Evolutionary conservation across 2,888 invertebrate genomes (phyloP).

Genomic region (Yponomeuta malinellus): DNA sequence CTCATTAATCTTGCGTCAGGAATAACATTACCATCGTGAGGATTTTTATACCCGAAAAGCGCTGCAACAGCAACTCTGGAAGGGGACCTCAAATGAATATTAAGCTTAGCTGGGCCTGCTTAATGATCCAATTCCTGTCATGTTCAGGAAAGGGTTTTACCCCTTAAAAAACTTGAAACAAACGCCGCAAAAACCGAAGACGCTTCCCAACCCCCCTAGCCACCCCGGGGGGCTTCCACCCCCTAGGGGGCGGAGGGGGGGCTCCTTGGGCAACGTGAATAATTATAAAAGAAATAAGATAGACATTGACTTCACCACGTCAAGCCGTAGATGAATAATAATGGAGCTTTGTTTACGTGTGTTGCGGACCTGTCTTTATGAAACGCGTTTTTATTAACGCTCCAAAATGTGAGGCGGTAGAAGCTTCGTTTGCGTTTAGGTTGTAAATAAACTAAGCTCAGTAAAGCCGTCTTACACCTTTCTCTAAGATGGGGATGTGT

Average conservation of each 20-base stretch:
- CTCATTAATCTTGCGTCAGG: background rate
- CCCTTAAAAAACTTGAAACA: conserved; percentile 76
- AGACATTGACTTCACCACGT: conserved; percentile 72
- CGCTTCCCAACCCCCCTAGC: conserved; percentile 49
- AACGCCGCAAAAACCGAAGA: conserved; percentile 76
- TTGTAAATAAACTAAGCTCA: too few relatives aligned
- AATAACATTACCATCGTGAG: background rate
- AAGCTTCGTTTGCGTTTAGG: background rate
- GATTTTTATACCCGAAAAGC: conserved; percentile 3
- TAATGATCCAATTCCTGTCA: conserved; percentile 77
- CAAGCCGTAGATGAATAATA: conserved; percentile 71
- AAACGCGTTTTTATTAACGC: conserved; percentile 29
- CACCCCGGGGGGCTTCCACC: conserved; percentile 28
- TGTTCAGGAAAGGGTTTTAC: conserved; percentile 74
- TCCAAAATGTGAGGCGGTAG: background rate
- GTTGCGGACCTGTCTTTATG: conserved; percentile 46
- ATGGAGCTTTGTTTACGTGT: conserved; percentile 70
- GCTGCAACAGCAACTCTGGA: conserved; percentile 1
- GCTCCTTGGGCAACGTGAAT: conserved; percentile 54
- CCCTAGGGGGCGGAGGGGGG: conserved; percentile 22
- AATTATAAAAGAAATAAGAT: conserved; percentile 77
- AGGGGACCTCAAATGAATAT: conserved; percentile 43
- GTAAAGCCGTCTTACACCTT: too few relatives aligned
- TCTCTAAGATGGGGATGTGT: too few relatives aligned
- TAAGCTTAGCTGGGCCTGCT: conserved; percentile 68